Evolutionary conservation across 2,888 invertebrate genomes (phyloP), one percentile per base, ranked within the genome.

Genomic region (Apamea monoglypha): DNA sequence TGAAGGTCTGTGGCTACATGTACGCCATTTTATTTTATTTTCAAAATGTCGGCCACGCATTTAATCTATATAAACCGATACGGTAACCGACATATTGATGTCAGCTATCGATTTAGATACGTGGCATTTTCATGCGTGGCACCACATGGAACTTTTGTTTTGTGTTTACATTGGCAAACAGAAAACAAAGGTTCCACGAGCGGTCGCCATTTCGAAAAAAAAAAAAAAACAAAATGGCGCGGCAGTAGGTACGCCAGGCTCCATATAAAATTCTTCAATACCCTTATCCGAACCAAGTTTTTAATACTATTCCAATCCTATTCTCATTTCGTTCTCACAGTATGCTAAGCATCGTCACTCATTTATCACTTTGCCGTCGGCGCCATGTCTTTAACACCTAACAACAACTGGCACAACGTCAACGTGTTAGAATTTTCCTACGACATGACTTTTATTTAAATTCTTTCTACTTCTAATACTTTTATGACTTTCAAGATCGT

Each of bases 311-410:
- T 25, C 1, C 3, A 10, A 5, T 61, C 32, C 12, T 36, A 83
- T 69, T 59, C 69, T 82, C 12, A 82, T 76, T 81, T 56, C 32
- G n/a, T 56, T 56, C 29, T n/a, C 47, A 72, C 1, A 59, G 6
- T 32, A 25, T 50, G 18, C 18, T 10, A 36, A 80, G 16, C 6
- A 4, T 84, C 29, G 68, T 72, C 81, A 74, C 67, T 72, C 68
- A 79, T 68, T 74, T 83, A 71, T 74, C 67, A 72, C 40, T 29
- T 44, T 36, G 32, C 63, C 80, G 21, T 29, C 50, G 66, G 73
- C 73, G 80, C 74, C 59, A 73, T 47, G 14, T 72, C 29, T 53
- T 73, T 73, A 50, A 36, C 72, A 69, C 50, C 32, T 73, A 0
- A 36, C 2, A 68, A 29, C 25, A 36, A 50, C 73, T 82, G 84